Evolutionary conservation across 2,113 vertebrate genomes (phyloP), one percentile per base, ranked within the genome.

Genomic region (Haemorhous mexicanus): DNA sequence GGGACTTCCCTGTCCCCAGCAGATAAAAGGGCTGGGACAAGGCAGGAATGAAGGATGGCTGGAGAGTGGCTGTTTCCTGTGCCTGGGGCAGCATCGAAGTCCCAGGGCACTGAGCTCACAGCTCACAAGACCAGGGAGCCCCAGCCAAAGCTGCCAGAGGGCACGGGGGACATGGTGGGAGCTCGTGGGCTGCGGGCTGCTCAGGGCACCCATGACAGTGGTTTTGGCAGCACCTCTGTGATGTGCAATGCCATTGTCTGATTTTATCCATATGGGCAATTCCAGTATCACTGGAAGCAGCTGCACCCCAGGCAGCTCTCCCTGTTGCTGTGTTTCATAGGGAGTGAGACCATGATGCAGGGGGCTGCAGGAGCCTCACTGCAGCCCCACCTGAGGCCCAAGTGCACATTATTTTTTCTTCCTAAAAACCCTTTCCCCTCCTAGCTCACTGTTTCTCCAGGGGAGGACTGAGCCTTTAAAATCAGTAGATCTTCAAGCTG

Each of bases 111-210:
- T 94, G 95, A 96, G 74, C 80, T 96, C 96, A 91, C 50, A 44
- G 91, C 92, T 97, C 95, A 91, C 82, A 89, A 88, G 92, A 86
- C 66, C 4, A 0, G 21, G 32, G 33, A 95, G 85, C 49, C 73
- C 35, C 0, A 0, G 95, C 87, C 93, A 96, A 96, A 44, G 47
- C 74, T 94, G 88, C 43, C 88, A 84, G 74, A 94, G 87, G 88
- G 90, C 50, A 87, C 11, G 0, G 1, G 46, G 64, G 23, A 35
- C 20, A 7, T 0, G 85, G 28, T 58, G 74, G 55, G 84, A 90
- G 63, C 13, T 47, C 5, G 4, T 1, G 2, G 61, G 53, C 59
- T 73, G 33, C 13, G 69, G 66, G 64, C 64, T 77, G 90, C 68
- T 74, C 9, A 0, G n/a, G 53, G 24, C 26, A 26, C 11, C 63